phyloP scores from a whole-genome alignment of 2,888 invertebrate species.

The Pseudococcus viburni region DNA sequence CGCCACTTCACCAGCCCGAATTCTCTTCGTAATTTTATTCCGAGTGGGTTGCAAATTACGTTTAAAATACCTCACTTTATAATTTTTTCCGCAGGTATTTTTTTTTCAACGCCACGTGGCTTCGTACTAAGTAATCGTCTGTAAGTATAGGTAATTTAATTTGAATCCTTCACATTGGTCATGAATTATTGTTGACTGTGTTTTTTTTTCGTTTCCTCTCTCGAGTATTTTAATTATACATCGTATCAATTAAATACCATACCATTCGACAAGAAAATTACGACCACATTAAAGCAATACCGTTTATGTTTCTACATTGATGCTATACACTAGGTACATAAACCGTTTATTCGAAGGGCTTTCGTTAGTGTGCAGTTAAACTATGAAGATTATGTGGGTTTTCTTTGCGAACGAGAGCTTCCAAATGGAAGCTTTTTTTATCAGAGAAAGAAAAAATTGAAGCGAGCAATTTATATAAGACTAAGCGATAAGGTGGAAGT shows the following conservation, averaged over 20 bases:
- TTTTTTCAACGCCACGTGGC: background rate
- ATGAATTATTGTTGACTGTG: background rate
- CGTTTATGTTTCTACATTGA: background rate
- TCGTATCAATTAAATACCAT: background rate
- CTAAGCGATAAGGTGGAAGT: conserved; percentile 19
- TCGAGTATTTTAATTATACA: background rate
- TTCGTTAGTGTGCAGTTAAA: conserved; percentile 8
- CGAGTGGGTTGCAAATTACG: background rate
- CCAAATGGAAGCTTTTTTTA: background rate
- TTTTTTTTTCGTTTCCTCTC: background rate
- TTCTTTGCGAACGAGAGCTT: conserved; percentile 24
- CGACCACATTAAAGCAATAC: background rate
- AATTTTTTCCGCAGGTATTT: background rate
- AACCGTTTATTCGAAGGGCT: conserved; percentile 10
- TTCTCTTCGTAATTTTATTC: conserved; percentile 10
- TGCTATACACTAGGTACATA: background rate
- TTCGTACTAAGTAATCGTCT: background rate
- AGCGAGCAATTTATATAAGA: conserved; percentile 5
- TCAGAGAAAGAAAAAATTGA: conserved; percentile 9
- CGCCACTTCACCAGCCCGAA: background rate
- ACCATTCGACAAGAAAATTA: background rate
- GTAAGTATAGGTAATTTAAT: background rate
- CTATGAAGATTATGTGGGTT: conserved; percentile 23
- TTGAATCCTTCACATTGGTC: background rate
- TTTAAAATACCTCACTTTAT: background rate